Evolutionary conservation across 1,140 invertebrate species (phyloP), one percentile per base, ranked within the genome.

Genomic region (Caerostris darwini): DNA sequence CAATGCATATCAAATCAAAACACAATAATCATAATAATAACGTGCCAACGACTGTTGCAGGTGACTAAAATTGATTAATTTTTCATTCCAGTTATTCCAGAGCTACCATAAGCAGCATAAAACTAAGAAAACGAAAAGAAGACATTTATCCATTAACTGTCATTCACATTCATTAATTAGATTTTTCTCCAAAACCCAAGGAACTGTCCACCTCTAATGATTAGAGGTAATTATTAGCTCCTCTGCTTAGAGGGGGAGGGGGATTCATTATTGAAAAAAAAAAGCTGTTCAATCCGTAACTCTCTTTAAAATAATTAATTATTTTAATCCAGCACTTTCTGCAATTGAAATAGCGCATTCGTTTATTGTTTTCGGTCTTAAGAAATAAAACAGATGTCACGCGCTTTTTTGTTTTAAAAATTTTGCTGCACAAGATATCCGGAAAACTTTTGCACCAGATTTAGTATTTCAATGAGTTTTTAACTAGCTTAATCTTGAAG

Each of bases 301-400:
- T 77, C 34, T 12, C 69, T 77, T 34, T 8, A 77, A 34, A 77
- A 77, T 77, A 53, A 77, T 77, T 77, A 77, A 77, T 77, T 77
- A 50, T 34, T 77, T n/a, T 50, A 50, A 34, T 34, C 19, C 34
- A 12, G 34, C 50, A 34, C 10, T 34, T 77, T 77, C 34, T 5
- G n/a, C 5, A 12, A 53, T 77, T 77, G 19, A 77, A 53, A 77
- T 77, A 50, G 34, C 5, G 69, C 19, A 7, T 1, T 50, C 10
- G 19, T 77, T 77, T 34, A 69, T 34, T 77, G 34, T 77, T 77
- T 77, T 50, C 12, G 50, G 8, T 12, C 34, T 14, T 10, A 77
- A 77, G 69, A 77, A 77, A 50, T 50, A 77, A 50, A 12, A 17
- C 61, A 77, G 19, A 77, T 77, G 69, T 77, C 50, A 12, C 14